These are phyloP conservation scores for Psittacula echo DNA, from an alignment of 2,797 vertebrate genomes.

Conservation along the genomic window DNA sequence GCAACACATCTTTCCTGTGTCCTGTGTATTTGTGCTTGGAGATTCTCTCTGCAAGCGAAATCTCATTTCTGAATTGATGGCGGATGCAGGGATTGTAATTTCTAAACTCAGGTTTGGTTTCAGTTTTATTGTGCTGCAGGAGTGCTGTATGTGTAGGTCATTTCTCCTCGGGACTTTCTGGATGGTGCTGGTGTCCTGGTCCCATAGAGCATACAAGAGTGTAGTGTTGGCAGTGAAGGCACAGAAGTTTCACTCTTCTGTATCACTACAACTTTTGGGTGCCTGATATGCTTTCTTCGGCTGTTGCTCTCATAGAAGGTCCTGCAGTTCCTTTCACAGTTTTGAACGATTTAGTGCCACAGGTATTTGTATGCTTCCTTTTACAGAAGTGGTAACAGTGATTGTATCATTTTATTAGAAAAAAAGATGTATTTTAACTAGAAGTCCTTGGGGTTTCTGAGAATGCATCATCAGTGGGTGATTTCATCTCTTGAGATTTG, in stretches of 20 bases:
- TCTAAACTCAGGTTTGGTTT: neutral
- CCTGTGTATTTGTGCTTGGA: rapidly evolving
- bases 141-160: neutral
- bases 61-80: neutral
- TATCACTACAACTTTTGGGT: neutral
- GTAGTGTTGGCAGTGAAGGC: neutral
- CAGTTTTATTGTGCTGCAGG: neutral
- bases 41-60: neutral
- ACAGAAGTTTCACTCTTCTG: neutral
- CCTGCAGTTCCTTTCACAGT: neutral
- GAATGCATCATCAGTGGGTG: neutral
- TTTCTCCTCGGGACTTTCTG: neutral
- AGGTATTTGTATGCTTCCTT: neutral
- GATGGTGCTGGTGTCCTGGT: neutral
- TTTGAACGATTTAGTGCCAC: neutral
- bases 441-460: neutral
- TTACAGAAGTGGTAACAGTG: neutral
- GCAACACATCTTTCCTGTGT: neutral
- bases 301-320: neutral
- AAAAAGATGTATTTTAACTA: neutral
- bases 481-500: neutral
- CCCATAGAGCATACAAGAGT: neutral
- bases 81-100: neutral
- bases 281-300: neutral
- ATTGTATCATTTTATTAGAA: neutral